phyloP scores from a whole-genome alignment of 2,888 invertebrate species.

The Ophioninae sp. region DNA sequence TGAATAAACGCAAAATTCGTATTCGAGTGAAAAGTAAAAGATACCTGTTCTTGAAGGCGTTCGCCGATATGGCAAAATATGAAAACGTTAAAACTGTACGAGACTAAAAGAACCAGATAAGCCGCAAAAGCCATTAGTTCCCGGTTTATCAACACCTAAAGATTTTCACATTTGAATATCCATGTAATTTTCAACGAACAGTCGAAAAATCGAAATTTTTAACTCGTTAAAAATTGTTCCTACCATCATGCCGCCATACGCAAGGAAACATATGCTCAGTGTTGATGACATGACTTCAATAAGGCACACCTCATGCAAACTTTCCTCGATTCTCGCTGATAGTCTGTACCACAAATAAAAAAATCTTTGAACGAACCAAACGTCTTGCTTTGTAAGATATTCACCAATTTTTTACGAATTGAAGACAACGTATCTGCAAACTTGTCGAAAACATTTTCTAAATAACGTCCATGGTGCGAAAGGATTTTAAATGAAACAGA shows the following conservation, averaged over 20 bases:
- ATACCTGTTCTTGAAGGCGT: conserved; percentile 71
- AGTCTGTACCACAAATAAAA: conserved; percentile 13
- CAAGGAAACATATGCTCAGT: conserved; percentile 74
- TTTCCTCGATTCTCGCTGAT: conserved; percentile 65
- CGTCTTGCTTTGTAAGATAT: background rate
- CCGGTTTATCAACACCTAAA: background rate
- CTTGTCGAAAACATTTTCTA: background rate
- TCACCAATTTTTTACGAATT: background rate
- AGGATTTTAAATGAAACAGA: no score
- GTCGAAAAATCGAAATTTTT: background rate
- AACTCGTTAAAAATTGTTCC: background rate
- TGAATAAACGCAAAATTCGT: background rate
- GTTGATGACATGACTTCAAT: conserved; percentile 74
- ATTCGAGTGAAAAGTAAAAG: background rate
- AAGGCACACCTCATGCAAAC: conserved; percentile 72
- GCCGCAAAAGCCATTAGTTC: background rate
- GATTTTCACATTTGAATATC: conserved; percentile 3
- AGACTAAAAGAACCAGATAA: background rate
- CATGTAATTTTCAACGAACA: background rate
- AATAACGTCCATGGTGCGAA: background rate
- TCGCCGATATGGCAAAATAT: conserved; percentile 75
- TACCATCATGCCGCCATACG: conserved; percentile 74
- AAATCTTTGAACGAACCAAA: background rate
- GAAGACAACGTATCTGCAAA: background rate
- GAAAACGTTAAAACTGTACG: conserved; percentile 69